Evolutionary conservation across 2,797 vertebrate species (phyloP), one percentile per base, ranked within the genome.

Genomic region (Rachycentron canadum): DNA sequence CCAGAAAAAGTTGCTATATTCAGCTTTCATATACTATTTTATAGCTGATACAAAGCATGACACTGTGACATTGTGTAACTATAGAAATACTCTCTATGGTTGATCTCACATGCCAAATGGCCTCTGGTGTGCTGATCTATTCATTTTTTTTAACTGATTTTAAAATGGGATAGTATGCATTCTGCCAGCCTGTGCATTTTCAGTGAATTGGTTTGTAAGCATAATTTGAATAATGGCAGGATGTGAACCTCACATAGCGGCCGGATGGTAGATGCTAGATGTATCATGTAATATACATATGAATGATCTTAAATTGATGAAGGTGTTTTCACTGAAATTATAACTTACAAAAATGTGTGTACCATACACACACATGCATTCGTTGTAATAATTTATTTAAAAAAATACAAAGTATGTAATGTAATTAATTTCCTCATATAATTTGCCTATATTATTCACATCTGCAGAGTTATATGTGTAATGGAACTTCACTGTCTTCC

Each of bases 81-180:
- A 7, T 30, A 30, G 9, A 3, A 61, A 2, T 25, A 11, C 14
- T 26, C 23, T 41, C 28, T 52, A 34, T 41, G 56, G 45, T 32
- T 50, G 41, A 49, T 49, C 16, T 21, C 30, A 64, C 21, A 64
- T 64, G 41, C 21, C 47, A 61, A 55, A 47, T 25, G 55, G 19
- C 26, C 16, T 26, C 45, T 36, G 8, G 23, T 23, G 32, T 3
- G 21, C 34, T 26, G 5, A 50, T 43, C n/a, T 14, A 25, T 17
- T 55, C 26, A 3, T 36, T 69, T 32, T 49, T 28, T 74, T 28
- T 34, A 21, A 11, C 23, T 7, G 45, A 30, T 59, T 75, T 65
- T 25, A 49, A 78, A 25, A 60, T 36, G 21, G 23, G 11, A 64
- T 59, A 55, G 55, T 47, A 26, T 59, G 34, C 52, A 73, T 13